These are phyloP conservation scores for Harmothoe impar DNA, from an alignment of 2,888 invertebrate genomes.

Conservation along the genomic window DNA sequence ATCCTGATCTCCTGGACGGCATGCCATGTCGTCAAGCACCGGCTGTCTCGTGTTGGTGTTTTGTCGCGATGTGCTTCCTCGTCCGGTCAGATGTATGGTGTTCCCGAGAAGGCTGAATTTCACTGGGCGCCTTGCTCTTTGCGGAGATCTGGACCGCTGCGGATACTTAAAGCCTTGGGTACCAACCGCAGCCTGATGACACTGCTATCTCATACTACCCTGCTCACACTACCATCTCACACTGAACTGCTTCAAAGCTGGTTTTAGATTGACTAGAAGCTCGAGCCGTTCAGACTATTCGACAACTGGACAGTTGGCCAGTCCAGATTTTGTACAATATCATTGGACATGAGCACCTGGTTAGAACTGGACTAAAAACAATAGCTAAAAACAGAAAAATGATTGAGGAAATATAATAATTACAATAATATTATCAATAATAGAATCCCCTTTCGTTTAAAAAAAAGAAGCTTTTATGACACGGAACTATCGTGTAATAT, in stretches of 20 bases:
- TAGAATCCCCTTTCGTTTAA: not conserved
- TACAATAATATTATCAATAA: not conserved
- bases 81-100: too few species aligned
- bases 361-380: not conserved
- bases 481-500: not conserved
- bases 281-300: slow-evolving; percentile 14
- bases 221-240: slow-evolving; percentile 24
- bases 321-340: slow-evolving; percentile 21
- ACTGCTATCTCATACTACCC: not conserved
- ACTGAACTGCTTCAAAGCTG: slow-evolving; percentile 32
- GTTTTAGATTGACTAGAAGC: slow-evolving; percentile 37
- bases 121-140: too few species aligned
- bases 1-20: too few species aligned
- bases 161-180: not conserved
- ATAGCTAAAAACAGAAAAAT: not conserved
- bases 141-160: not conserved
- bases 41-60: too few species aligned
- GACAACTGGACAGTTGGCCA: not conserved
- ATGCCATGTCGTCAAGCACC: too few species aligned
- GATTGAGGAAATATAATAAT: not conserved
- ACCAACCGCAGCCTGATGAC: not conserved
- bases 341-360: slow-evolving; percentile 33
- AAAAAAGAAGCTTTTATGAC: not conserved
- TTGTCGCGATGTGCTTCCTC: too few species aligned
- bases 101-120: too few species aligned